Percentiles rank a stretch among this genome's conserved stretches.
phyloP scores from a whole-genome alignment of 2,113 vertebrate species.

The Taxidea taxus region DNA sequence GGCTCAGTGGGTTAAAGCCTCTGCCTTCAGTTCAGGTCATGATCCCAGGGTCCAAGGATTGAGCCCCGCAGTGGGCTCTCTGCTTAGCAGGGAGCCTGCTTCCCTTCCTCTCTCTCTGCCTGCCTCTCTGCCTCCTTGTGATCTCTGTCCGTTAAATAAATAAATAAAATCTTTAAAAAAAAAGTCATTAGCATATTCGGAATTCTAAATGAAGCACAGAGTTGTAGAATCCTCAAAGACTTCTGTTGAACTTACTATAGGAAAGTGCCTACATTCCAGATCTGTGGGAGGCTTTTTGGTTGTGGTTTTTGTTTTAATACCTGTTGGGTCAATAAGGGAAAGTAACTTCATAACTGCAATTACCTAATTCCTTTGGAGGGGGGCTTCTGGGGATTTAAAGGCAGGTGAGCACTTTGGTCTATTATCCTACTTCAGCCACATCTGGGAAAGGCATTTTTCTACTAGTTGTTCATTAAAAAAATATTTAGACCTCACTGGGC shows the following conservation, averaged over 20 bases:
- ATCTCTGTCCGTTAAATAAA: too few species aligned
- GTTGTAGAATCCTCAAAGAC: not conserved
- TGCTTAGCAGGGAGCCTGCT: too few species aligned
- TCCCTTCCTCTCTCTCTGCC: too few species aligned
- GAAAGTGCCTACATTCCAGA: not conserved
- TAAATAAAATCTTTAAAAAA: too few species aligned
- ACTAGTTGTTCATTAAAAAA: not conserved
- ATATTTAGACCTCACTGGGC: not conserved
- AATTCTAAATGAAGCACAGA: conserved; percentile 5
- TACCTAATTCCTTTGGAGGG: not conserved
- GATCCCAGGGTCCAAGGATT: too few species aligned
- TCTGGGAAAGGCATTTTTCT: not conserved
- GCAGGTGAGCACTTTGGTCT: not conserved
- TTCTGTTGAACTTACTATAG: not conserved
- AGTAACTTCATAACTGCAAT: not conserved
- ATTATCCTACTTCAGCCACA: not conserved
- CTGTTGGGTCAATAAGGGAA: not conserved
- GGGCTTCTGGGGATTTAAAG: not conserved
- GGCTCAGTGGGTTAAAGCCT: too few species aligned
- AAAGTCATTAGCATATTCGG: too few species aligned
- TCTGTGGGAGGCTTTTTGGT: not conserved
- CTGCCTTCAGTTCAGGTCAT: too few species aligned
- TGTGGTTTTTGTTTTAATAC: not conserved
- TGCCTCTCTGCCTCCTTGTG: too few species aligned
- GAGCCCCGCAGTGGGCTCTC: too few species aligned